These are phyloP conservation scores for Trachelus stipa DNA, from an alignment of 2,888 invertebrate species.

Conservation along the genomic window DNA sequence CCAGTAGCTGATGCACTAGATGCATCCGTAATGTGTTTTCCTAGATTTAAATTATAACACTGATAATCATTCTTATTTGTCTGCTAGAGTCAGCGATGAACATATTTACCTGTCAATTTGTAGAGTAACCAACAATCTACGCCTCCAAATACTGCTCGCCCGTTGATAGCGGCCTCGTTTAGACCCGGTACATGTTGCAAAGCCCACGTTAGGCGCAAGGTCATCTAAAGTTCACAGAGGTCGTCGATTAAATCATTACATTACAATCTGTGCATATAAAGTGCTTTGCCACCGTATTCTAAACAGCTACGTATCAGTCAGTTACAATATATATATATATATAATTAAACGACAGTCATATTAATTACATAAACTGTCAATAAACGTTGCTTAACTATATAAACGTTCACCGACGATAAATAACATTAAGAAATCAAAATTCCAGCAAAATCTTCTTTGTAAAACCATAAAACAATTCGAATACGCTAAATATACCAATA, in stretches of 20 bases:
- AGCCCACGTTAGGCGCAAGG: slow-evolving; percentile 82
- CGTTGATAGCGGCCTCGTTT: slow-evolving; percentile 72
- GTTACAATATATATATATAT: neutral
- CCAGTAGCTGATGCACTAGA: slow-evolving; percentile 93
- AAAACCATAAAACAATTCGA: too few relatives aligned
- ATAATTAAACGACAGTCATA: neutral
- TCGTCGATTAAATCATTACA: neutral
- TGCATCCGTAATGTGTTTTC: slow-evolving; percentile 84
- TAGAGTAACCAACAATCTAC: slow-evolving; percentile 95
- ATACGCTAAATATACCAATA: too few relatives aligned
- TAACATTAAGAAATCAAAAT: neutral
- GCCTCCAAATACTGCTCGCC: slow-evolving; percentile 84
- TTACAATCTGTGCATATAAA: neutral
- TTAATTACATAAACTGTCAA: neutral
- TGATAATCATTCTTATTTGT: neutral
- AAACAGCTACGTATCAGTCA: neutral
- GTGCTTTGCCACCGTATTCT: neutral
- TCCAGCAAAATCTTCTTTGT: neutral
- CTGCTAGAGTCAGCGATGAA: slow-evolving; percentile 24
- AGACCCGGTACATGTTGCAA: slow-evolving; percentile 79
- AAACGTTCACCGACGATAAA: neutral
- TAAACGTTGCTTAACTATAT: neutral
- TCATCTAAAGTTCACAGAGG: slow-evolving; percentile 70
- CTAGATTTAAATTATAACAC: slow-evolving; percentile 31
- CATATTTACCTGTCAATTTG: slow-evolving; percentile 73